Conservation (phyloP, 53 echinoderm and acorn worm species). For the Temnopleurus reevesii region DNA sequence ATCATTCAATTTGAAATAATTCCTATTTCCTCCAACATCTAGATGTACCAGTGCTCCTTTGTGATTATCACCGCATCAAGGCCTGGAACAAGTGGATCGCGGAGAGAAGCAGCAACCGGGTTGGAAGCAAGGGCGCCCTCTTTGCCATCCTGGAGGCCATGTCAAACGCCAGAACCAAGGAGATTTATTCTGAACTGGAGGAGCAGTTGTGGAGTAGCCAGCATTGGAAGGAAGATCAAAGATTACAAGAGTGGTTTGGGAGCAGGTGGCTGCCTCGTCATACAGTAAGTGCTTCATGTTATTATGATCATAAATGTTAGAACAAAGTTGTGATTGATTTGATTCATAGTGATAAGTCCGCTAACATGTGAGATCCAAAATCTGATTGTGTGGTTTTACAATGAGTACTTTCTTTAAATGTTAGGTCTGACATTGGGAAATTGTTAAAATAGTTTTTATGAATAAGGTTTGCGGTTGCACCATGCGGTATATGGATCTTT, state of each 20-base stretch:
- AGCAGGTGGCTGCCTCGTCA: background rate
- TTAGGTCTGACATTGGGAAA: no score
- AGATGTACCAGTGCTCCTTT: conserved; percentile 41
- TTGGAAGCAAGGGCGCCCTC: background rate
- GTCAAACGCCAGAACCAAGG: conserved; percentile 31
- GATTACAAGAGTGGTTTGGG: background rate
- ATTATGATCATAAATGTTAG: no score
- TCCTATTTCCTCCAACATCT: background rate
- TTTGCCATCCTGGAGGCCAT: conserved; percentile 21
- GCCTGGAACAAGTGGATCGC: conserved; percentile 16
- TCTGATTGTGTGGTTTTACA: no score
- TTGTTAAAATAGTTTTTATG: no score
- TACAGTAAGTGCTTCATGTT: background rate
- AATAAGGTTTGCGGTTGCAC: no score
- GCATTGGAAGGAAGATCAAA: background rate
- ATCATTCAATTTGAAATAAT: no score
- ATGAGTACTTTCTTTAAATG: no score
- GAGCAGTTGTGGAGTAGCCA: background rate
- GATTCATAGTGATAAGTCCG: no score
- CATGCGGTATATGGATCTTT: no score
- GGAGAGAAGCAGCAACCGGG: background rate
- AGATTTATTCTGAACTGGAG: background rate
- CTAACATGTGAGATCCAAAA: no score
- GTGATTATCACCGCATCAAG: conserved; percentile 25
- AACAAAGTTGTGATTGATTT: no score